Evolutionary conservation across 2,888 invertebrate genomes (phyloP), one percentile per base, ranked within the genome.

Genomic region (Bombylius discolor): DNA sequence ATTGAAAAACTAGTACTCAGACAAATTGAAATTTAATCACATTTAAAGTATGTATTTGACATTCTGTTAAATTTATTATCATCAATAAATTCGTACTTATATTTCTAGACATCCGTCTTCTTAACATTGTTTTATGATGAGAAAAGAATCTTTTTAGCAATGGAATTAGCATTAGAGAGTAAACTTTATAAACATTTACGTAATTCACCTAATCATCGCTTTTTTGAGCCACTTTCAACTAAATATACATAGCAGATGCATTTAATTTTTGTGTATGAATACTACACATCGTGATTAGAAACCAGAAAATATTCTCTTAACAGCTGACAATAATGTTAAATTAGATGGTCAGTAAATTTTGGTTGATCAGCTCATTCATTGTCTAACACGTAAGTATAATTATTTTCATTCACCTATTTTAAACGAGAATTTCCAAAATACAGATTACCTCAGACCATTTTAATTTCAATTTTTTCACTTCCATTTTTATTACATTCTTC

Each of bases 311-410:
- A 79, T 95, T 45, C 74, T 95, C 11, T 77, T 95, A 4, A 85
- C 86, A 1, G 76, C 79, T 39, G 80, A 80, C 54, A 90, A 87
- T 56, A 84, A 92, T 66, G 77, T 94, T 0, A 92, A 93, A 71
- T 77, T 95, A 55, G 91, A 91, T 5, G 95, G n/a, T n/a, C n/a
- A n/a, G n/a, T n/a, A n/a, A n/a, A 95, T 73, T 95, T 95, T 76
- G 95, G 95, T 1, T 95, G 94, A 94, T 93, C 94, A 0, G 91
- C 94, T 4, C 94, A 95, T 73, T 89, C 94, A 3, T 89, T 89
- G 6, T 85, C 86, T 12, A 82, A 83, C 62, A 81, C 80, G 82
- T 82, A 71, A 67, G 67, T 61, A 47, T 12, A 47, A 4, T 47
- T 13, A 5, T 31, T 4, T 5, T 47, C n/a, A n/a, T n/a, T n/a